Evolutionary conservation across 1,140 invertebrate species (phyloP).

Genomic region (Zaprionus capensis): DNA sequence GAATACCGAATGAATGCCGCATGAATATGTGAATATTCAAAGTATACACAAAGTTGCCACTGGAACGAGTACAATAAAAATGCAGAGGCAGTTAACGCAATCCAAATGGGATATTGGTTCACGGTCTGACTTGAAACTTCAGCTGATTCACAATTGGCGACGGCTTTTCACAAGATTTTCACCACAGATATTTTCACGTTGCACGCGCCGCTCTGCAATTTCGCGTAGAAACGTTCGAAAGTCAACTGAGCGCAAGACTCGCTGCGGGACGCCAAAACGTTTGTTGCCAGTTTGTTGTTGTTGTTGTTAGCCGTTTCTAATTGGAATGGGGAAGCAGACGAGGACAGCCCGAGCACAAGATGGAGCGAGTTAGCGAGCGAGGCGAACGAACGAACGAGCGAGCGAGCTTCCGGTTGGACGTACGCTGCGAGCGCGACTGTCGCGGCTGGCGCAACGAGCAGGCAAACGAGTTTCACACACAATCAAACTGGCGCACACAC

Average conservation of each 20-base stretch:
- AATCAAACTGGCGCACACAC: constrained; percentile 40
- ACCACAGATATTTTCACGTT: constrained; percentile 16
- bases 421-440: constrained; percentile 65
- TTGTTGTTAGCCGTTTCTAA: constrained; percentile 56
- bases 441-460: constrained; percentile 55
- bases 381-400: constrained; percentile 43
- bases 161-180: constrained; percentile 62
- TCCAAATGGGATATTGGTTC: constrained; percentile 7
- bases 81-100: not conserved
- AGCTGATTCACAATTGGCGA: constrained; percentile 54
- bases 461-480: constrained; percentile 75
- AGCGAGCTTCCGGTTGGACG: constrained; percentile 76
- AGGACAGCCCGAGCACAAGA: constrained; percentile 36
- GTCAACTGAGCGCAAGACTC: constrained; percentile 63
- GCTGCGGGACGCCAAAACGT: constrained; percentile 39
- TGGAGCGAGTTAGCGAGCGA: constrained; percentile 57
- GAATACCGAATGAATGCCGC: not conserved
- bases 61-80: constrained; percentile 1
- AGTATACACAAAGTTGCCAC: constrained; percentile 10
- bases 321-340: constrained; percentile 67
- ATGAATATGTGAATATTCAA: constrained; percentile 4
- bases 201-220: constrained; percentile 39
- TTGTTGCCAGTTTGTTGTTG: constrained; percentile 16
- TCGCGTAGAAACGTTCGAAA: constrained; percentile 44
- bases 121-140: not conserved